phyloP scores from a whole-genome alignment of 1,140 invertebrate genomes.

The Solenopsis fugax region DNA sequence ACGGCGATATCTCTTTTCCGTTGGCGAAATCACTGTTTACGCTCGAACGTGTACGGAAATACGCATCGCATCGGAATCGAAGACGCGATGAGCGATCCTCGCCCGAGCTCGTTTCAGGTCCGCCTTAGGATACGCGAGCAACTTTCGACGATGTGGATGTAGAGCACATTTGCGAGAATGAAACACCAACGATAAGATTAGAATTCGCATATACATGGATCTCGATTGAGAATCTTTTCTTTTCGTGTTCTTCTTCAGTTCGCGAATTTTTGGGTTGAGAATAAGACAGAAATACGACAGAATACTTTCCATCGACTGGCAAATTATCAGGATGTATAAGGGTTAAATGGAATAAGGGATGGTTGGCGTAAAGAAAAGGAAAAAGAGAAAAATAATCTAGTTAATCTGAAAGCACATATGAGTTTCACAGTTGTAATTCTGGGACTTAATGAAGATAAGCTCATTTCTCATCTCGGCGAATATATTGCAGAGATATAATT shows the following conservation, averaged over 20 bases:
- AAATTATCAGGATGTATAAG: not conserved
- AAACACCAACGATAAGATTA: conserved; percentile 24
- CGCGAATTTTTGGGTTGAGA: not conserved
- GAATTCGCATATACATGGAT: not conserved
- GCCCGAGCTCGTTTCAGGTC: conserved; percentile 15
- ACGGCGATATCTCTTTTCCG: conserved; percentile 2
- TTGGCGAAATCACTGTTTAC: conserved; percentile 49
- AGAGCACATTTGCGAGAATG: not conserved
- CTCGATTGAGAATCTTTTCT: not conserved
- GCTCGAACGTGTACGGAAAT: conserved; percentile 44
- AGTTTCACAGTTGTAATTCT: conserved; percentile 37
- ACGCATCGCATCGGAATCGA: conserved; percentile 38
- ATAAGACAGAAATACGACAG: conserved; percentile 29
- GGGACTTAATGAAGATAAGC: conserved; percentile 16
- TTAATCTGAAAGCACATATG: conserved; percentile 38
- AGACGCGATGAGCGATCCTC: conserved; percentile 37
- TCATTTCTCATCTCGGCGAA: conserved; percentile 28
- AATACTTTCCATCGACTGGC: not conserved
- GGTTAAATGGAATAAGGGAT: not conserved
- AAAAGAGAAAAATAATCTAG: conserved; percentile 39
- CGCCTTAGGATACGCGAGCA: conserved; percentile 29
- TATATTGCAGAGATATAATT: conserved; percentile 38
- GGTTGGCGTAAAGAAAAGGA: not conserved
- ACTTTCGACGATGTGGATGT: conserved; percentile 18
- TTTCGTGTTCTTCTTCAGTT: not conserved